Conservation (phyloP, 2,797 vertebrate genomes). For the Hoplostethus mediterraneus region DNA sequence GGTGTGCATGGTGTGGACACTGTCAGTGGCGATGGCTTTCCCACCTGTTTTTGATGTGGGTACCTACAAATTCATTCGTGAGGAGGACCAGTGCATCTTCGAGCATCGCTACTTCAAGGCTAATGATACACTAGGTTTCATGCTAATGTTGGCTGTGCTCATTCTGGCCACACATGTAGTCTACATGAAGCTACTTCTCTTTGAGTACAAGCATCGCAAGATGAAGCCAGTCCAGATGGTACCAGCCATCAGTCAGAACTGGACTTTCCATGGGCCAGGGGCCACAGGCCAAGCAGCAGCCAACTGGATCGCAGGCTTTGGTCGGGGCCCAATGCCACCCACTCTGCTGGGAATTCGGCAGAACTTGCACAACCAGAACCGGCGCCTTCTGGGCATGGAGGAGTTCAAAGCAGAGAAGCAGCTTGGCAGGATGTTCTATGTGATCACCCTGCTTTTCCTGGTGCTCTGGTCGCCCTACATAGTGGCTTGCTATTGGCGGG, state of each 20-base stretch:
- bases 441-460: constrained; percentile 92
- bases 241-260: constrained; percentile 93
- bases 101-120: constrained; percentile 94
- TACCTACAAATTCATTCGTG: constrained; percentile 93
- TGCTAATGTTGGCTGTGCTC: constrained; percentile 93
- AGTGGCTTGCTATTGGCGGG: constrained; percentile 94
- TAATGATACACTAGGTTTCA: constrained; percentile 92
- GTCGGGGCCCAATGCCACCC: constrained; percentile 92
- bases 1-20: constrained; percentile 94
- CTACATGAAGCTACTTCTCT: constrained; percentile 93
- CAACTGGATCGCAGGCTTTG: constrained; percentile 94
- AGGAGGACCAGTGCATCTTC: constrained; percentile 94
- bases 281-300: constrained; percentile 93
- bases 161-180: constrained; percentile 92
- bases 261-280: constrained; percentile 93
- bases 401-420: constrained; percentile 93
- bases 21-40: constrained; percentile 93
- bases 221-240: constrained; percentile 95
- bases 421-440: constrained; percentile 93
- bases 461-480: constrained; percentile 94
- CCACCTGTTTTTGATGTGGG: constrained; percentile 92
- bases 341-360: constrained; percentile 93
- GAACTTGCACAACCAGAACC: constrained; percentile 90
- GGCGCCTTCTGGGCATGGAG: constrained; percentile 91
- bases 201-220: constrained; percentile 94